Evolutionary conservation across 2,797 vertebrate species (phyloP).

Genomic region (Chromis chromis): DNA sequence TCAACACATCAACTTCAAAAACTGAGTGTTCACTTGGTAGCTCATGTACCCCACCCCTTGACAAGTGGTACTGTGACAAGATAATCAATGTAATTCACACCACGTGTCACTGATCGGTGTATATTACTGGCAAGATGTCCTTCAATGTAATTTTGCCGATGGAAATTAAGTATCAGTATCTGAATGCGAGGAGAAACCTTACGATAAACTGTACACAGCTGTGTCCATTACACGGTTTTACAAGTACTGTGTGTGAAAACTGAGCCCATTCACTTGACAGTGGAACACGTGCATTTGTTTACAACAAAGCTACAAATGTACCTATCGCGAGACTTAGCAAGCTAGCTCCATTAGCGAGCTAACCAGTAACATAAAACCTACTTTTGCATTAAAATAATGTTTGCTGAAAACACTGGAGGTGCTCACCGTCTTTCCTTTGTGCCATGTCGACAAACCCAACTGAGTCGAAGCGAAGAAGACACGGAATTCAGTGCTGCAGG

Average conservation of each 20-base stretch:
- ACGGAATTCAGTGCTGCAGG: not conserved
- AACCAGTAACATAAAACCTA: no score
- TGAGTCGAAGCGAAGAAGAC: not conserved
- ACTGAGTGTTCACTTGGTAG: no score
- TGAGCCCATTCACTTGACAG: not conserved
- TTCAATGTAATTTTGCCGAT: not conserved
- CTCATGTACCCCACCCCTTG: no score
- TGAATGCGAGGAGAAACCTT: not conserved
- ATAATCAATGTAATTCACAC: no score
- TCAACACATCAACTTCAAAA: no score
- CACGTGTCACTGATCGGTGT: no score
- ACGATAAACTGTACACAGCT: not conserved
- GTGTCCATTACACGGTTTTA: not conserved
- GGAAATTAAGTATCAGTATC: no score
- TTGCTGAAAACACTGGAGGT: fast-evolving
- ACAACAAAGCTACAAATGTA: slow-evolving; percentile 33
- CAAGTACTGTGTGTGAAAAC: not conserved
- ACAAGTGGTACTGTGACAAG: no score
- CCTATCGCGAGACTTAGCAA: slow-evolving; percentile 35
- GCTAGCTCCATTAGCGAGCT: slow-evolving; percentile 1
- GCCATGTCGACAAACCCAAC: slow-evolving; percentile 65
- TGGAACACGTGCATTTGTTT: slow-evolving; percentile 75
- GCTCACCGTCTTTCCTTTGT: slow-evolving; percentile 81
- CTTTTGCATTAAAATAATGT: fast-evolving
- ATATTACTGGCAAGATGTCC: not conserved